Evolutionary conservation across 2,113 vertebrate species (phyloP).

Genomic region (Sapayoa aenigma): DNA sequence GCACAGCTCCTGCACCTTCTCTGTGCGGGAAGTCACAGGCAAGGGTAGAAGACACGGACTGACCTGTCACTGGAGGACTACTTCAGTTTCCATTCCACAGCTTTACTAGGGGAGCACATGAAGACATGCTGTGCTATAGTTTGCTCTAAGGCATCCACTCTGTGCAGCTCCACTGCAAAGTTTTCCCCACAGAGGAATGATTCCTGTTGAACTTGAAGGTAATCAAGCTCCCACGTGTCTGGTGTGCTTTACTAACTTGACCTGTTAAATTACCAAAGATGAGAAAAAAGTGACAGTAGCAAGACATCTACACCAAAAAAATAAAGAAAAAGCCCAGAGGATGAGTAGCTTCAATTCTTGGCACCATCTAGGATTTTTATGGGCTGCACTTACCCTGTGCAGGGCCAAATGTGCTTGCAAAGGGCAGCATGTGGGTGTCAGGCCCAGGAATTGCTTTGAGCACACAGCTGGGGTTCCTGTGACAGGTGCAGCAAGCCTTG

Average conservation of each 20-base stretch:
- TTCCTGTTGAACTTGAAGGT: neutral
- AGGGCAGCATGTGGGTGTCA: fast-evolving
- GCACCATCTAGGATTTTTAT: neutral
- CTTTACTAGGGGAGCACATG: fast-evolving
- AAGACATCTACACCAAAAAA: neutral
- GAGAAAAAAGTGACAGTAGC: neutral
- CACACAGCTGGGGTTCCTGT: neutral
- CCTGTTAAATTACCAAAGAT: neutral
- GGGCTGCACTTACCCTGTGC: neutral
- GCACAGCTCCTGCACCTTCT: neutral
- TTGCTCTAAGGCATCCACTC: neutral
- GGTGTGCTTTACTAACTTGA: neutral
- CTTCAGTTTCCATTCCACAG: neutral
- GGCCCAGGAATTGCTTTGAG: neutral
- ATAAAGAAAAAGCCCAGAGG: neutral
- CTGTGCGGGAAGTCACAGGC: neutral
- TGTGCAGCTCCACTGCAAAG: neutral
- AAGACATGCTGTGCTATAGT: neutral
- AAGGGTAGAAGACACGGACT: neutral
- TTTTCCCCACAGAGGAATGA: neutral
- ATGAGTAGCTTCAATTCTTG: neutral
- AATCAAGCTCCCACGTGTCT: neutral
- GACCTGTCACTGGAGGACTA: neutral
- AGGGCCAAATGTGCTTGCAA: neutral
- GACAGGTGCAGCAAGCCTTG: neutral